Base-by-base conservation (phyloP, 2,888 invertebrate species). In the Hemicrepidius hirtus region DNA sequence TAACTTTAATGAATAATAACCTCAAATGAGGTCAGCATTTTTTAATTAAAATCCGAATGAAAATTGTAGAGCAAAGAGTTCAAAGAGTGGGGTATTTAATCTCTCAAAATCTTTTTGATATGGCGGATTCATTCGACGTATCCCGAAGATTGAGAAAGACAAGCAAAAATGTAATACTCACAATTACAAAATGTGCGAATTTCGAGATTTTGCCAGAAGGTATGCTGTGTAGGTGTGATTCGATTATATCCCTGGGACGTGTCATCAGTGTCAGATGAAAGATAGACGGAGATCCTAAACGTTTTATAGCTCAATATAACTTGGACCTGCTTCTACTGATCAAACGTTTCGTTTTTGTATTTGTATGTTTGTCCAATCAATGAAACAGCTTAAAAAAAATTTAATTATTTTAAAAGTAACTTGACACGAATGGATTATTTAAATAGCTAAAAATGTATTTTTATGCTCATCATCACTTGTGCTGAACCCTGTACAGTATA, bases 271-370 rank as follows among this genome's bases (percentile, higher is more conserved):
- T 59, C 41, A 57, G 57, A 68, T 60, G 41, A 66, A 55, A 55
- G 66, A 66, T 41, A 57, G 53, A 53, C 41, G 32, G 53, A 41
- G 20, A 21, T 24, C 49, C 57, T 55, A 10, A 59, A 46, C 41
- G 59, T 55, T 68, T 68, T 60, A 68, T 59, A 24, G 59, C 60
- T 49, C 49, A 60, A 68, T 68, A 60, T 68, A 68, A 68, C 44
- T 20, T 44, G 49, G 40, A 59, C 44, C 53, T 53, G 53, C 53
- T 53, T 53, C 53, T 53, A 53, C 53, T 53, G 53, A 28, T 53
- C 53, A 32, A 53, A 28, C 53, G 13, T 53, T 53, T 50, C 28
- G 24, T 12, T 53, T 53, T 53, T 53, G 18, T 16, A 44, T 18
- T 16, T 44, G 13, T 44, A 9, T 18, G 44, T 44, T 44, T 18